These are phyloP conservation scores for Lasioglossum zephyrum DNA, from an alignment of 2,888 invertebrate genomes.

Conservation along the genomic window DNA sequence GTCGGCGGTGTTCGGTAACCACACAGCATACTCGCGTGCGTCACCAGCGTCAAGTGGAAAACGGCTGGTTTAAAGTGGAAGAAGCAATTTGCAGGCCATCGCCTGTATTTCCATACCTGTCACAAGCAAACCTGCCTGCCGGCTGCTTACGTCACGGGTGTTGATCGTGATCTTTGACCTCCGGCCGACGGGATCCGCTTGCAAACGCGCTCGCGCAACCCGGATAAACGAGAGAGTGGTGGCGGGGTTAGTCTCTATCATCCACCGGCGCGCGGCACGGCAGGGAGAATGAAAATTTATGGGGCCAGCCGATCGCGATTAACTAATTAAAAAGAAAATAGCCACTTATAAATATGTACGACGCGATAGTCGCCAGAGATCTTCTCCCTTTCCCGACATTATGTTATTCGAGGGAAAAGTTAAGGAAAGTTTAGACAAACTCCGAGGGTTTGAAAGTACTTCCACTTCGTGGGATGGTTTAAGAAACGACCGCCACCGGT, in stretches of 20 bases:
- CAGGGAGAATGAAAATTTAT: constrained; percentile 45
- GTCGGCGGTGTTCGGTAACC: constrained; percentile 42
- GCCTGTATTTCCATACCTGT: constrained; percentile 68
- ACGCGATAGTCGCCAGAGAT: not conserved
- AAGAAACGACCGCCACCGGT: not conserved
- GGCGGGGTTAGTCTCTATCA: not conserved
- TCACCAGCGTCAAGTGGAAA: constrained; percentile 41
- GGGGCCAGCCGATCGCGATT: not conserved
- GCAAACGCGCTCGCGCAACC: constrained; percentile 51
- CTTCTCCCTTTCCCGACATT: not conserved
- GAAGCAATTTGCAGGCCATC: constrained; percentile 69
- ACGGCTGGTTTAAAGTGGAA: constrained; percentile 67
- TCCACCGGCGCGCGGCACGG: too few relatives aligned
- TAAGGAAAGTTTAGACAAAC: constrained; percentile 1
- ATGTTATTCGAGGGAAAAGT: constrained; percentile 4
- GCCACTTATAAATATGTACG: constrained; percentile 45
- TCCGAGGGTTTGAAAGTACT: not conserved
- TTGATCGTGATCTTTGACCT: constrained; percentile 63
- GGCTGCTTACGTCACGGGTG: constrained; percentile 57
- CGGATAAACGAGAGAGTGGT: constrained; percentile 19
- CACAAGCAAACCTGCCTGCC: constrained; percentile 53
- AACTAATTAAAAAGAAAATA: constrained; percentile 42
- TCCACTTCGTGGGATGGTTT: not conserved
- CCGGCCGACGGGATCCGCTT: constrained; percentile 25
- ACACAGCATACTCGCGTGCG: constrained; percentile 40